A percentile compares a stretch with the other conserved stretches of the same genome.
Conservation (phyloP, 2,888 invertebrate species). For the Trichopoda pennipes region DNA sequence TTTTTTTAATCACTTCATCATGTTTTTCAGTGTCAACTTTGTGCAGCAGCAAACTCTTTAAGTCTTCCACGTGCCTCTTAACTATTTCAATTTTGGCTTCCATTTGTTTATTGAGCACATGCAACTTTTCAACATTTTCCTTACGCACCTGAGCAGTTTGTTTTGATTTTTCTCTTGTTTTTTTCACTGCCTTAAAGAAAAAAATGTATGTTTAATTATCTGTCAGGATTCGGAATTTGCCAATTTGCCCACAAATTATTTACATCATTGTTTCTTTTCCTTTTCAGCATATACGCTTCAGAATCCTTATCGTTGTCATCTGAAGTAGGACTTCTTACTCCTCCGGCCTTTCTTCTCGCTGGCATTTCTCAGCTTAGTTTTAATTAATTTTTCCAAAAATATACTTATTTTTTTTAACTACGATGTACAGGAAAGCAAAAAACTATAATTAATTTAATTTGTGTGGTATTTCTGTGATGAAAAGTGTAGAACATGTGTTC, state of each 20-base stretch:
- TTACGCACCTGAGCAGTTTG: slow-evolving; percentile 78
- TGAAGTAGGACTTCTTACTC: slow-evolving; percentile 72
- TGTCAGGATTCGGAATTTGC: background rate
- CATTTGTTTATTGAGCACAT: slow-evolving; percentile 74
- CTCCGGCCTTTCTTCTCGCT: slow-evolving; percentile 76
- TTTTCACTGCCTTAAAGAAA: slow-evolving; percentile 77
- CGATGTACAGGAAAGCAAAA: background rate
- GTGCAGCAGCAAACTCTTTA: slow-evolving; percentile 75
- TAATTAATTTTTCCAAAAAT: background rate
- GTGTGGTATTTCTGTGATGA: background rate
- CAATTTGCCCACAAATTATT: slow-evolving; percentile 25
- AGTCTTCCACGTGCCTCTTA: slow-evolving; percentile 73
- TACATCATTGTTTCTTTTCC: slow-evolving; percentile 80
- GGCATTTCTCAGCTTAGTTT: slow-evolving; percentile 73
- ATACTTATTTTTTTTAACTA: background rate
- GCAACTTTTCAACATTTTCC: slow-evolving; percentile 75
- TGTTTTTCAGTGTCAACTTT: slow-evolving; percentile 74
- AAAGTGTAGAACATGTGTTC: slow-evolving; percentile 1
- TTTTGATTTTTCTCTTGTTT: slow-evolving; percentile 79
- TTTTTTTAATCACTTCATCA: slow-evolving; percentile 73
- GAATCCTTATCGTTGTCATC: slow-evolving; percentile 73
- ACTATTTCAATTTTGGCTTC: slow-evolving; percentile 74
- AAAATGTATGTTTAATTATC: slow-evolving; percentile 8
- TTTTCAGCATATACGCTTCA: slow-evolving; percentile 77
- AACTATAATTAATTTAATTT: background rate